Conservation (phyloP, 1,140 invertebrate genomes). For the Arion vulgaris region DNA sequence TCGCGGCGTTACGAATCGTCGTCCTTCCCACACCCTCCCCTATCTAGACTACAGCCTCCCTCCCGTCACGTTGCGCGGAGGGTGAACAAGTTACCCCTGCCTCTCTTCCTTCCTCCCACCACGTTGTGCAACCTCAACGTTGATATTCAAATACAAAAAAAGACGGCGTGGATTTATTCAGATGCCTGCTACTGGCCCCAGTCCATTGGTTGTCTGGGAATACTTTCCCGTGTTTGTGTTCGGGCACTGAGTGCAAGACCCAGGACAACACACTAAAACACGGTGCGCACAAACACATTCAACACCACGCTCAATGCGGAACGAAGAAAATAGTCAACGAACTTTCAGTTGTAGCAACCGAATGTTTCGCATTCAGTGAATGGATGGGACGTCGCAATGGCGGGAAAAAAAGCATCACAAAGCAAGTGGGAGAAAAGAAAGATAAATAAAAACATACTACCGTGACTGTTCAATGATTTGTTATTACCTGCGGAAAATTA, state of each 20-base stretch:
- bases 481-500: too few species aligned
- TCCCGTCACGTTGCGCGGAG: not conserved
- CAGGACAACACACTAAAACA: not conserved
- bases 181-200: not conserved
- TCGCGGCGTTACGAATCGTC: slow-evolving; percentile 54
- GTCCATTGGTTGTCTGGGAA: not conserved
- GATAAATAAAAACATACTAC: too few species aligned
- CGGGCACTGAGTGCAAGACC: not conserved
- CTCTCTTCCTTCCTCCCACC: not conserved
- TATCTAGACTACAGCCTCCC: not conserved
- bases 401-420: not conserved
- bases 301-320: not conserved
- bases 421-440: too few species aligned
- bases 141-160: not conserved
- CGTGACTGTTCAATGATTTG: too few species aligned
- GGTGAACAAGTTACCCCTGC: not conserved
- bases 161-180: not conserved
- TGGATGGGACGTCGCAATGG: not conserved
- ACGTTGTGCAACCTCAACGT: not conserved
- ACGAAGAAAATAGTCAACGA: not conserved
- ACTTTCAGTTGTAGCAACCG: not conserved
- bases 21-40: slow-evolving; percentile 52
- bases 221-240: not conserved
- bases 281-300: not conserved
- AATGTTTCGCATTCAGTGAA: not conserved